Conservation (phyloP, 2,797 vertebrate species). For the Enteromius treurensis region DNA sequence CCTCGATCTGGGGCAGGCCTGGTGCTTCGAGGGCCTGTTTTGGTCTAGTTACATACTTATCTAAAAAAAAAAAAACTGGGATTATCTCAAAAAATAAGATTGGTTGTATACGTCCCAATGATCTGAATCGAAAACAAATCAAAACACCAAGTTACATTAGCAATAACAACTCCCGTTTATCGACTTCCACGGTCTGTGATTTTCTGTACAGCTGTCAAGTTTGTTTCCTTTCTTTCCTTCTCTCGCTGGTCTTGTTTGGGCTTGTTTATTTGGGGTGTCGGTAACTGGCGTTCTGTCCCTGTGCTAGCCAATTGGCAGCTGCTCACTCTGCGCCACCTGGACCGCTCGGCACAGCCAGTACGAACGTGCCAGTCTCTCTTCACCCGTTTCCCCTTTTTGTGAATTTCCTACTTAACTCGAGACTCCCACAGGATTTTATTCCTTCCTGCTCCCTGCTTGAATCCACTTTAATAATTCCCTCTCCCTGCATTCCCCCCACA, state of each 20-base stretch:
- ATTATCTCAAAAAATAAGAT: slow-evolving; percentile 35
- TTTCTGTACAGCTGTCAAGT: slow-evolving; percentile 51
- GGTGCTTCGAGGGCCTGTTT: slow-evolving; percentile 18
- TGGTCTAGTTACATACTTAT: slow-evolving; percentile 37
- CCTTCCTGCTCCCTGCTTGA: slow-evolving; percentile 36
- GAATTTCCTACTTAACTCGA: slow-evolving; percentile 53
- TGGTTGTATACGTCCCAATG: slow-evolving; percentile 2
- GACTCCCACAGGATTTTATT: slow-evolving; percentile 7
- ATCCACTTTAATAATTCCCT: slow-evolving; percentile 44
- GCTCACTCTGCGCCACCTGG: slow-evolving; percentile 33
- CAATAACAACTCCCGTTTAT: slow-evolving; percentile 16
- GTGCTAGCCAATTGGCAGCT: slow-evolving; percentile 12
- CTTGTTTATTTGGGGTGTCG: slow-evolving; percentile 38
- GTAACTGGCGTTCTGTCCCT: slow-evolving; percentile 39
- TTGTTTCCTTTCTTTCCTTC: slow-evolving; percentile 57
- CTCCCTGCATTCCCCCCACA: slow-evolving; percentile 72
- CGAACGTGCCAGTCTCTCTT: slow-evolving; percentile 37
- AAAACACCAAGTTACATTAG: slow-evolving; percentile 36
- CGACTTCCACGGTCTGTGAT: slow-evolving; percentile 16
- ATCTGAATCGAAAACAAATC: slow-evolving; percentile 20
- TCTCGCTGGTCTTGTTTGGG: slow-evolving; percentile 28
- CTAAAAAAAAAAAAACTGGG: not conserved
- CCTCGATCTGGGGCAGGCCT: slow-evolving; percentile 2
- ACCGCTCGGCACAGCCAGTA: slow-evolving; percentile 26
- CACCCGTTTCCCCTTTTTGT: slow-evolving; percentile 63